Conservation (phyloP, 2,888 invertebrate species). For the Pyralis farinalis region DNA sequence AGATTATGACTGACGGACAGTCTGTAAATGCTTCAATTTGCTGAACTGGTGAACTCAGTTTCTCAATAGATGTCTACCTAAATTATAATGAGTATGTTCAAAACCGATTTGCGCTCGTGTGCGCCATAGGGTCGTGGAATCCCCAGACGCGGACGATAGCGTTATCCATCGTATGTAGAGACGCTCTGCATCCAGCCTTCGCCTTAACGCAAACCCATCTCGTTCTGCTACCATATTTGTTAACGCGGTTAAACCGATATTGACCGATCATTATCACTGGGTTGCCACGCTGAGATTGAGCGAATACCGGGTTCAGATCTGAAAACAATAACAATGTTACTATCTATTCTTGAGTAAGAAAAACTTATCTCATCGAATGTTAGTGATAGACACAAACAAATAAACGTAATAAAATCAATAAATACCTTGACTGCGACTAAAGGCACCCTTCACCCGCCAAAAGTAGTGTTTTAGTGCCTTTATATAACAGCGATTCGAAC, state of each 20-base stretch:
- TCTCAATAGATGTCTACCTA: background rate
- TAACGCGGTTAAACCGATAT: slow-evolving; percentile 71
- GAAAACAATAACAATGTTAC: slow-evolving; percentile 28
- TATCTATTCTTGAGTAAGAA: background rate
- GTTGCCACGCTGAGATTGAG: slow-evolving; percentile 69
- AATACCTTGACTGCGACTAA: no score
- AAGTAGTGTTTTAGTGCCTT: no score
- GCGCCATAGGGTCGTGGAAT: slow-evolving; percentile 66
- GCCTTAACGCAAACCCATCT: slow-evolving; percentile 76
- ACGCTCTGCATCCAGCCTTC: slow-evolving; percentile 70
- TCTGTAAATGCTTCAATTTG: no score
- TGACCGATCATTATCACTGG: slow-evolving; percentile 75
- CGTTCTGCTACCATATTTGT: slow-evolving; percentile 65
- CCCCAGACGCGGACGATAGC: slow-evolving; percentile 74
- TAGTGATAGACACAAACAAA: no score
- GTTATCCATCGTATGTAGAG: slow-evolving; percentile 70
- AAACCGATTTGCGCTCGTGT: slow-evolving; percentile 69
- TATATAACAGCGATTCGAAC: no score
- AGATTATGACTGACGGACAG: background rate
- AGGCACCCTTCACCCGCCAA: no score
- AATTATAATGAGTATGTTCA: slow-evolving; percentile 21
- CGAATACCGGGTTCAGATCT: slow-evolving; percentile 72
- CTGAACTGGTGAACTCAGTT: no score
- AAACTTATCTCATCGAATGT: no score
- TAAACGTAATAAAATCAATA: no score